Evolutionary conservation across 92 coral and sea anemone genomes (phyloP), one percentile per base, ranked within the genome.

Genomic region (Porites rus): DNA sequence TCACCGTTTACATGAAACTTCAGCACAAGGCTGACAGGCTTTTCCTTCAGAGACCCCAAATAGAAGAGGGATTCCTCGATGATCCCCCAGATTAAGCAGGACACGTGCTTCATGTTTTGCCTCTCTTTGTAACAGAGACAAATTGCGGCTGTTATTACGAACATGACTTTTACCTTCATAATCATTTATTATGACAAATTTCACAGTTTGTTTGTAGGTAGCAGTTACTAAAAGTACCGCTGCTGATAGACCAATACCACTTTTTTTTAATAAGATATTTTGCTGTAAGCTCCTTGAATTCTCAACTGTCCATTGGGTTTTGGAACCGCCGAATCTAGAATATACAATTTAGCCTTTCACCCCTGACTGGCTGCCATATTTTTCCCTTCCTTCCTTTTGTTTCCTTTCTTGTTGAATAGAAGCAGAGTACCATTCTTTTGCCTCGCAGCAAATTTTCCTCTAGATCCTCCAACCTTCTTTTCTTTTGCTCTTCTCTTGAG

Each of bases 1-100:
- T 75, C n/a, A 17, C 70, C 88, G 51, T 86, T 72, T 10, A 86
- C 93, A 76, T 90, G 93, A 13, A 86, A 90, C 10, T 79, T 21
- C 4, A 90, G 76, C 7, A 86, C 81, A 6, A 86, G 16, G 72
- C 78, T 38, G 3, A 76, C 85, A 17, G 84, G 84, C 20, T 74
- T 67, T 16, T n/a, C 56, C 14, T 64, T 58, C 18, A 50, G 69
- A 72, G 10, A 69, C 59, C 12, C 93, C 93, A 83, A 86, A 91
- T 4, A 82, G 25, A 31, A 75, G 83, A 7, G 91, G 88, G 9
- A 91, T 65, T 17, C 91, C 86, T 53, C 77, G 86, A 56, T 86
- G 91, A 64, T 91, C 91, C 28, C 91, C 91, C 14, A 71, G 76
- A 7, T 52, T 31, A 51, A 8, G 11, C 4, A 91, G 8, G 14